Evolutionary conservation across 2,797 vertebrate genomes (phyloP), one percentile per base, ranked within the genome.

Genomic region (Silurus aristotelis): DNA sequence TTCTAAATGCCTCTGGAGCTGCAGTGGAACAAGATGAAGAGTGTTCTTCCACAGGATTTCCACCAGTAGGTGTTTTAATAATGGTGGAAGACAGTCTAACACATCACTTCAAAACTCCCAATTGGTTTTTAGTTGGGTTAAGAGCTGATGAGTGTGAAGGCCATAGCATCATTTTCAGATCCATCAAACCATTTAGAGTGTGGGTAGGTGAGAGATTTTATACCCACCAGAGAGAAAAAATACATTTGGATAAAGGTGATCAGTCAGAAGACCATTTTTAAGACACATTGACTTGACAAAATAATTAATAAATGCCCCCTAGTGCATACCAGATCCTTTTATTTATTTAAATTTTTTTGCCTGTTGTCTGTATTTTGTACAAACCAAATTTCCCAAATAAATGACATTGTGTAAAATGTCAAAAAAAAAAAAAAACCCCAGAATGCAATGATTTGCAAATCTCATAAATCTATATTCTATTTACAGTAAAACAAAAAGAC

Each of bases 31-130:
- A 31, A 31, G n/a, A 58, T 76, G 52, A 77, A 60, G 6, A 25
- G 5, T 7, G 6, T 38, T 43, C 27, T 61, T 78, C 56, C 31
- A 43, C 20, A 22, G 15, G 19, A 43, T 63, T 25, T n/a, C 17
- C 31, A 19, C 31, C 6, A 61, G 31, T n/a, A 61, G 76, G 31
- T 61, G 31, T 79, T 79, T 78, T 61, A 78, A 78, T 61, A 56
- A 61, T 63, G 58, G 20, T 78, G 10, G 58, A 17, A n/a, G 31
- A 22, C 27, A 22, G 75, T 78, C 76, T 58, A 31, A 12, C 52
- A 58, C 8, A 20, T 58, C 25, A 43, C 17, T 61, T 20, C 55
- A 22, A 31, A 77, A 77, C 58, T 8, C 31, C 17, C 55, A 1
- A 2, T 22, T 43, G 58, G 58, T 43, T 56, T 43, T 78, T 2